Base-by-base conservation (phyloP, 2,888 invertebrate genomes). In the Watsonalla cultraria region DNA sequence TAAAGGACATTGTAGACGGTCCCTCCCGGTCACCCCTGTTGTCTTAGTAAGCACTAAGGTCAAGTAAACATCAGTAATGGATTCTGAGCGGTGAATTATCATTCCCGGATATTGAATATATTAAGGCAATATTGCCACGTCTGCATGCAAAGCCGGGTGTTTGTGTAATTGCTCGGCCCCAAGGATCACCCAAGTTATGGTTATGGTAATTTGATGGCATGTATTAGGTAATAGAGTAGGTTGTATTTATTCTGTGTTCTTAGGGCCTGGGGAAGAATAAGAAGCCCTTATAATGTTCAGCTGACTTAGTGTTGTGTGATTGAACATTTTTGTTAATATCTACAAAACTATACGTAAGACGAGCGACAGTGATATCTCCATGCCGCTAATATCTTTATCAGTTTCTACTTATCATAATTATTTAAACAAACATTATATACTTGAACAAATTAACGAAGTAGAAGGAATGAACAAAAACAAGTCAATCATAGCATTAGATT, bases 51-150 rank as follows among this genome's bases (percentile, higher is more conserved):
- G 91, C 90, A 90, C 85, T 86, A 86, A 84, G 91, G 91, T 91
- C 91, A 91, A 90, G 90, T 88, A 90, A 91, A 91, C 90, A 90
- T 72, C 86, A 87, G 82, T 91, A 91, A 91, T 91, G 91, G 90
- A 91, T 89, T 91, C 89, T 74, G 72, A 71, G 76, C 75, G 83
- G 72, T 86, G 82, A 88, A 90, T 90, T 90, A 90, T 90, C 88
- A 89, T 90, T 75, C 65, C 80, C 90, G 89, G 89, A 90, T 90
- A 90, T 90, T 90, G 90, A 90, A 90, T 90, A 90, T 84, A 88
- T 90, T 90, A 90, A 70, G 80, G 73, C 80, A 83, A 83, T 86
- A 85, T 85, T 84, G 79, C 84, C 66, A 59, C 61, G 74, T 76
- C 76, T 72, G 69, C 64, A 84, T 82, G 80, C 76, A 80, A 80